A percentile compares a stretch with the other conserved stretches of the same genome.
phyloP scores from a whole-genome alignment of 2,113 vertebrate genomes.

The Trogon surrucura region DNA sequence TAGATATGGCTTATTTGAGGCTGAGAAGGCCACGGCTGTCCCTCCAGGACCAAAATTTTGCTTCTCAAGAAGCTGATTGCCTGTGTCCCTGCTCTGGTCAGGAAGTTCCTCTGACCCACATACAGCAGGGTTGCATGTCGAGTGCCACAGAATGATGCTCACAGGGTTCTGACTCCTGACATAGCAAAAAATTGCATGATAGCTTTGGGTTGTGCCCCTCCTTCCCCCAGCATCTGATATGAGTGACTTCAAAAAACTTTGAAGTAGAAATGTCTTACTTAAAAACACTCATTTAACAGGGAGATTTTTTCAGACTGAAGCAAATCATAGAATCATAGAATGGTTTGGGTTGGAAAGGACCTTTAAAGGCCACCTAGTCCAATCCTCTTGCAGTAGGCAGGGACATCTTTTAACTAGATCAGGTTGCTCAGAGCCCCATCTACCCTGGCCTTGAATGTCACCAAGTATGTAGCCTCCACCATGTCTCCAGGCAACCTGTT shows the following conservation, averaged over 20 bases:
- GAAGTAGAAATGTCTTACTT: not conserved
- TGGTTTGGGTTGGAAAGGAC: too few relatives aligned
- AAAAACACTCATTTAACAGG: not conserved
- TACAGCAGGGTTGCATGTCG: accelerated
- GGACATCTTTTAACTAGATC: too few relatives aligned
- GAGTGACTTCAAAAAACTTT: not conserved
- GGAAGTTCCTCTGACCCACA: not conserved
- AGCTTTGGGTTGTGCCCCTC: not conserved
- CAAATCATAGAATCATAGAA: not conserved
- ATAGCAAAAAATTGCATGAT: not conserved
- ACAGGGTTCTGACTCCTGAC: not conserved
- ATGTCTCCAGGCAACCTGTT: too few relatives aligned
- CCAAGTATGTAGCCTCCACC: too few relatives aligned
- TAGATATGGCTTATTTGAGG: not conserved
- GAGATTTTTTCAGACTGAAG: not conserved
- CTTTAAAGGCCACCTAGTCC: too few relatives aligned
- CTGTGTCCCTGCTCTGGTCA: not conserved
- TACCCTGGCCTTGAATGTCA: too few relatives aligned
- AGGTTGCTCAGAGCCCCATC: too few relatives aligned
- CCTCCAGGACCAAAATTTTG: not conserved
- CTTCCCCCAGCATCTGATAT: not conserved
- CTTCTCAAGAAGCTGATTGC: not conserved
- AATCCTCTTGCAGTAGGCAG: too few relatives aligned
- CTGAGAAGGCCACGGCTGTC: not conserved
- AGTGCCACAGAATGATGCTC: not conserved